phyloP scores from a whole-genome alignment of 2,113 vertebrate genomes.

The Hippoglossus stenolepis region DNA sequence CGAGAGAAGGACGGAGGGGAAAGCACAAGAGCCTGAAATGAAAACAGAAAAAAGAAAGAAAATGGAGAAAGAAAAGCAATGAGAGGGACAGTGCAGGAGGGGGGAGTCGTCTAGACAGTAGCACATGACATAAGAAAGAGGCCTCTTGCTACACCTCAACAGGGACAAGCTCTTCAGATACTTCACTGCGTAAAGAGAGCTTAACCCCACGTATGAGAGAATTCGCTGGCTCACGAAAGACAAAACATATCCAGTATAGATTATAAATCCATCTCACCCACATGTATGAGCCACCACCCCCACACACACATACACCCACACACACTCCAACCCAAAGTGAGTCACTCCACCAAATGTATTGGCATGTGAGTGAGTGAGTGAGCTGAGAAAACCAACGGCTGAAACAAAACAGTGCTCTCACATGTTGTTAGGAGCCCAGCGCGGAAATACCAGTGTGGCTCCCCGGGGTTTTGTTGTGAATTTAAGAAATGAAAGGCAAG shows the following conservation, averaged over 20 bases:
- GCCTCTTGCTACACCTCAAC: background rate
- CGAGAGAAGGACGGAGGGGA: slow-evolving; percentile 16
- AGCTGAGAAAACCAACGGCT: slow-evolving; percentile 13
- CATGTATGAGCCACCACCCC: slow-evolving; percentile 2
- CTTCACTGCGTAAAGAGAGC: slow-evolving; percentile 6
- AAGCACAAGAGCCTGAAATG: slow-evolving; percentile 25
- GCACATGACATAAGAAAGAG: slow-evolving; percentile 13
- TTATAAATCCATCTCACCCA: background rate
- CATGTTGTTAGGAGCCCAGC: slow-evolving; percentile 19
- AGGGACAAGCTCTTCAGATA: background rate
- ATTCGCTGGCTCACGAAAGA: background rate
- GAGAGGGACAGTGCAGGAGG: background rate
- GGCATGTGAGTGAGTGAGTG: slow-evolving; percentile 10
- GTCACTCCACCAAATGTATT: slow-evolving; percentile 42
- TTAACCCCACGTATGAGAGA: background rate
- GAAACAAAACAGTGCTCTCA: slow-evolving; percentile 15
- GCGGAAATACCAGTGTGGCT: slow-evolving; percentile 47
- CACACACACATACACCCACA: background rate
- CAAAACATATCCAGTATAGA: slow-evolving; percentile 3
- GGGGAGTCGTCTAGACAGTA: slow-evolving; percentile 33
- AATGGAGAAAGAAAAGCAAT: slow-evolving; percentile 10
- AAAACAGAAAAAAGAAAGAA: slow-evolving; percentile 23
- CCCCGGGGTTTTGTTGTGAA: slow-evolving; percentile 45
- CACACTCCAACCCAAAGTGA: slow-evolving; percentile 1
- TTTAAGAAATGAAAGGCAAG: slow-evolving; percentile 61